Evolutionary conservation across 2,797 vertebrate genomes (phyloP), one percentile per base, ranked within the genome.

Genomic region (Phylloscopus collybita): DNA sequence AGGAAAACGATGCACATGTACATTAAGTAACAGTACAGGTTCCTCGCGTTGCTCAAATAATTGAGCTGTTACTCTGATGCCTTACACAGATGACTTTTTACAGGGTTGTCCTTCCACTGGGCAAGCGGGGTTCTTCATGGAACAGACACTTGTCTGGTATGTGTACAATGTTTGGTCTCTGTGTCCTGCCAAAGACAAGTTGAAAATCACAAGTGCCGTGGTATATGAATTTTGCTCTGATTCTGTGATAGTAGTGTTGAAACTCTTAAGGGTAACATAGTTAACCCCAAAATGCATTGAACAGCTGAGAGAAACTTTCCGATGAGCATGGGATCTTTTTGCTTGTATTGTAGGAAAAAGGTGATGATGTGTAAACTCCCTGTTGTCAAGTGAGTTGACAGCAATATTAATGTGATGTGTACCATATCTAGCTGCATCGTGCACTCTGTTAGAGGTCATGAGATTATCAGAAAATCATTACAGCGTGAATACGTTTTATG

Each of bases 311-410:
- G 91, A 59, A 91, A 34, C 40, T 80, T 87, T 13, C 38, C n/a
- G 22, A 54, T 69, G 30, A 84, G 38, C 40, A 18, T 17, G 23
- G 40, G 29, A 22, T 76, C 15, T 87, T 88, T 88, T 86, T 54
- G 57, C 26, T 79, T 74, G 12, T 19, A 8, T 73, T 75, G 29
- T 40, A 82, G 73, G 40, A 30, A 70, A 70, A 76, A 69, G 27
- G 45, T 78, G 71, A 65, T 79, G 66, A n/a, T 79, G 36, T 93
- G 14, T 49, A 92, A 92, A 72, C 9, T 47, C 42, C 20, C 59
- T 60, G n/a, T 80, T 92, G 80, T 87, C 73, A 62, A 90, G 42
- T 83, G 32, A 93, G n/a, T 90, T 47, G 40, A 82, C 74, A 60
- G 84, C 80, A 91, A 50, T 82, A 56, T 34, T 64, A 45, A 76